Base-by-base conservation (phyloP, 2,888 invertebrate species). In the Octonoba sinensis region DNA sequence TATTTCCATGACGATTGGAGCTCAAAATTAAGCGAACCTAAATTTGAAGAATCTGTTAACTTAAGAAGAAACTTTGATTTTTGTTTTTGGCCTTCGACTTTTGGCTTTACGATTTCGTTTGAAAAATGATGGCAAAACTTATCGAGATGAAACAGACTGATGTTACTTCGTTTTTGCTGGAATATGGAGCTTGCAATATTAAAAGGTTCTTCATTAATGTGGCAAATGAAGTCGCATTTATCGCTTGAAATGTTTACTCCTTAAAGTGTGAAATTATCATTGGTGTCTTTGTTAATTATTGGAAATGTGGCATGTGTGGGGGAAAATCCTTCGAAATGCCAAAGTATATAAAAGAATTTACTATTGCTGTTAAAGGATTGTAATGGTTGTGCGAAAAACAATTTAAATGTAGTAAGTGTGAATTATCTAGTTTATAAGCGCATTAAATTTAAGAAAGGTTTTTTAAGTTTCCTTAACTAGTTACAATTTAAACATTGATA, bases 101-200 rank as follows among this genome's bases (percentile, higher is more conserved):
- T 73, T 65, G 44, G 36, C 36, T 65, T 66, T 47, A 73, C 64
- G 73, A 73, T 54, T 27, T 69, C 46, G 64, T 54, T 81, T 81
- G 79, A 81, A 81, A 81, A 81, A 81, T 81, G 79, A 74, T 67
- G 62, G 24, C 44, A 49, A 18, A 22, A 69, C 62, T 81, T 81
- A 81, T 81, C 79, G 73, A 81, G 79, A 81, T 79, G 79, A 62
- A 81, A 81, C 79, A 81, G 73, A 73, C 73, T 13, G 60, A 8
- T 56, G 59, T 49, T 56, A 24, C 57, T 70, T 60, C 46, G 24
- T 70, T 77, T 57, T 59, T 65, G 36, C 24, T 16, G 20, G 18
- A 57, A 44, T 24, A 24, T 44, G 18, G 56, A n/a, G 44, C 11
- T 36, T 36, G 36, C 64, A 65, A 62, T 66, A 56, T 44, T 51